Evolutionary conservation across 2,797 vertebrate species (phyloP).

Genomic region (Xenopus petersii): DNA sequence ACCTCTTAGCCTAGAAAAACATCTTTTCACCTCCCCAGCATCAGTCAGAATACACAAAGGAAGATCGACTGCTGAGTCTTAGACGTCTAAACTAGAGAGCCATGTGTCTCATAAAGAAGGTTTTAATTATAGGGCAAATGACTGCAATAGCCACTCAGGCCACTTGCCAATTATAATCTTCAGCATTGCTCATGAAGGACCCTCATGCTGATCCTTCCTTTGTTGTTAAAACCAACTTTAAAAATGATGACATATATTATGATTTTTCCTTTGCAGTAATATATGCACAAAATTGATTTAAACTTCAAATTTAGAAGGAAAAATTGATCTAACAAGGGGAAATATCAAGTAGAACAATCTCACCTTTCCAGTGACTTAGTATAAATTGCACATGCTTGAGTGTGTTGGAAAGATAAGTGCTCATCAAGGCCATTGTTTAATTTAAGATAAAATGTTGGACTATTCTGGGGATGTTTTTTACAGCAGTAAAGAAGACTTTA

Average conservation of each 20-base stretch:
- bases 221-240: not conserved
- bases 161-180: conserved; percentile 34
- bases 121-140: conserved; percentile 49
- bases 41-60: conserved; percentile 57
- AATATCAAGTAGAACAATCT: conserved; percentile 10
- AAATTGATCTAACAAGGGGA: not conserved
- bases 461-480: not conserved
- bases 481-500: not conserved
- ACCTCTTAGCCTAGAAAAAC: conserved; percentile 52
- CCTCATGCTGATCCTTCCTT: not conserved
- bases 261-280: not conserved
- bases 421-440: conserved; percentile 16
- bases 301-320: conserved; percentile 7
- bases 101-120: conserved; percentile 46
- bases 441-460: conserved; percentile 12
- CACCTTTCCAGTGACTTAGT: conserved; percentile 10
- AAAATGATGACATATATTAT: conserved; percentile 2
- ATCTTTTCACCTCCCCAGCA: conserved; percentile 52
- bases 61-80: conserved; percentile 50
- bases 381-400: conserved; percentile 4
- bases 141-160: conserved; percentile 25
- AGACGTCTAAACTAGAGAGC: conserved; percentile 41
- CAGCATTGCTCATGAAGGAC: not conserved
- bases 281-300: not conserved
- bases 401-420: conserved; percentile 8